Evolutionary conservation across 1,140 invertebrate species (phyloP), one percentile per base, ranked within the genome.

Genomic region (Zelostemma sp.): DNA sequence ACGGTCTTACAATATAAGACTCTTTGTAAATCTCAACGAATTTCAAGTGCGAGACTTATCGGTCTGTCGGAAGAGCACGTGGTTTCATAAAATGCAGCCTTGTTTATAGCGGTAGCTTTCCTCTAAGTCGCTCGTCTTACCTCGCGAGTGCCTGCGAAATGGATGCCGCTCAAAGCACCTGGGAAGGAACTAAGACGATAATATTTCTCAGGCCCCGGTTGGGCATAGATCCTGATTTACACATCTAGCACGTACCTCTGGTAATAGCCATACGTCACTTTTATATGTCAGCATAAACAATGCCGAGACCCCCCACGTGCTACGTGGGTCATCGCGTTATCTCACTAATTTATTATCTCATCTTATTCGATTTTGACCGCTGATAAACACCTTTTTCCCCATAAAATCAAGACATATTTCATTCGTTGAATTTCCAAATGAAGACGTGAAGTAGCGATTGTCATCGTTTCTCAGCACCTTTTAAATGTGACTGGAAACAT

Each of bases 211-310:
- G 68, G 66, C 68, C 61, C 73, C 64, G 71, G 51, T 55, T 69
- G 28, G 49, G 64, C 72, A 77, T 79, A 79, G 75, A 79, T 79
- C 76, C 77, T 79, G 77, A 79, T 79, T 77, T 76, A 79, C 74
- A 78, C 78, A 77, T 78, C 74, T 72, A 78, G 69, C 77, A 75
- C 75, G 75, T 76, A 67, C 68, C 72, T 70, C 63, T 45, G 59
- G 73, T 75, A 79, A 79, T 79, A 76, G 77, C 75, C 76, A 77
- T 79, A 68, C 77, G 74, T 79, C 75, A 79, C 75, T 75, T 77
- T 77, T 79, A 79, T 77, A 79, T 65, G 73, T 76, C 72, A 65
- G 74, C 73, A 79, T 79, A 77, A 79, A 79, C 77, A 79, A 79
- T 76, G 71, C 68, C 57, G 12, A 70, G 74, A 77, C 77, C 75